Conservation (phyloP, 1,140 invertebrate species). For the Drosophila ercepeae region DNA sequence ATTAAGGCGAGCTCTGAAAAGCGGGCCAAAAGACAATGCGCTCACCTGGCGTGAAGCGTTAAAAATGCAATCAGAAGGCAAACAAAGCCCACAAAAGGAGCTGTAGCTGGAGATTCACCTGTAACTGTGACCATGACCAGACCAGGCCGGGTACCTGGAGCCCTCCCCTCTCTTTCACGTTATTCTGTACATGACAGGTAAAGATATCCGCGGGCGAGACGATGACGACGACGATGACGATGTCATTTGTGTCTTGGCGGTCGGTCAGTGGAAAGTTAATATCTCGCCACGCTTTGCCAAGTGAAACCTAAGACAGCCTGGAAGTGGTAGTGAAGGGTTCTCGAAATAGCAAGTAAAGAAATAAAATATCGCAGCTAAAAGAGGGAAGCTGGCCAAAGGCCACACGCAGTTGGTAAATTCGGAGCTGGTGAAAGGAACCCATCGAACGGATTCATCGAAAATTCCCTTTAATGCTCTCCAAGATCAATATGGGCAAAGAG, state of each 20-base stretch:
- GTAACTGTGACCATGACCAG: conserved; percentile 68
- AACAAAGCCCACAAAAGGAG: conserved; percentile 59
- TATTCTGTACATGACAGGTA: conserved; percentile 6
- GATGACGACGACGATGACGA: conserved; percentile 26
- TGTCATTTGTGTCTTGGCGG: conserved; percentile 8
- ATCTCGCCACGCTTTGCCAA: conserved; percentile 48
- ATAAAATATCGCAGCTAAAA: not conserved
- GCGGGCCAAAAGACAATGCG: conserved; percentile 4
- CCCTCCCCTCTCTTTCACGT: not conserved
- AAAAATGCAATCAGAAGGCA: conserved; percentile 75
- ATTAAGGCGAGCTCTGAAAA: conserved; percentile 40
- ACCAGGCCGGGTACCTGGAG: not conserved
- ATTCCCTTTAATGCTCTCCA: conserved; percentile 31
- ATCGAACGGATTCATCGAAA: conserved; percentile 33
- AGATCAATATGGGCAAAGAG: conserved; percentile 25
- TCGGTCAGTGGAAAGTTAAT: conserved; percentile 62
- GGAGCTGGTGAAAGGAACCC: conserved; percentile 34
- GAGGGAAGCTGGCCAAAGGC: conserved; percentile 2
- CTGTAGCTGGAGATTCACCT: conserved; percentile 22
- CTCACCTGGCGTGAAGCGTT: conserved; percentile 68
- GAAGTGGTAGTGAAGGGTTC: conserved; percentile 65
- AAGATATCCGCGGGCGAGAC: conserved; percentile 54
- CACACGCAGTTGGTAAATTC: conserved; percentile 27
- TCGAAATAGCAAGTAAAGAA: conserved; percentile 8
- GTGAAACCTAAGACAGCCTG: conserved; percentile 60